A percentile compares a stretch with the other conserved stretches of the same genome.
Conservation (phyloP, 2,888 invertebrate genomes). For the Dysmachus trigonus region DNA sequence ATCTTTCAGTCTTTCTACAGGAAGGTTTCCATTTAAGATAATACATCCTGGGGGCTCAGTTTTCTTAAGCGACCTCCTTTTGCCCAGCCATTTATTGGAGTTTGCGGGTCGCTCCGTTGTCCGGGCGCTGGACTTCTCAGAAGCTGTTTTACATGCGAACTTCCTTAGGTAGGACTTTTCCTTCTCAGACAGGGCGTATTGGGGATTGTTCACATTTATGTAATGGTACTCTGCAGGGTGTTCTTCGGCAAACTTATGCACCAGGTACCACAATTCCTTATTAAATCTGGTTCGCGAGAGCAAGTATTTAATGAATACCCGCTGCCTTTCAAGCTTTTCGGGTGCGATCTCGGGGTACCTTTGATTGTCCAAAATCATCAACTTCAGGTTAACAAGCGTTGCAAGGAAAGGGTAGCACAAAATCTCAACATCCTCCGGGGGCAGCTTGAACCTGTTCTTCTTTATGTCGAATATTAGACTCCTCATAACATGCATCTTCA, state of each 20-base stretch:
- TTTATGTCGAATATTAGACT: constrained; percentile 6
- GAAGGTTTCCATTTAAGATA: neutral
- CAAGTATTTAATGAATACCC: neutral
- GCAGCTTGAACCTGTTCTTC: neutral
- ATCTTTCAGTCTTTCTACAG: neutral
- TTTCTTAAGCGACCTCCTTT: neutral
- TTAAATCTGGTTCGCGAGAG: neutral
- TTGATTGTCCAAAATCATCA: neutral
- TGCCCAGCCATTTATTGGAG: neutral
- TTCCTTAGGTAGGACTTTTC: neutral
- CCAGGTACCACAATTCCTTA: neutral
- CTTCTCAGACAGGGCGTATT: neutral
- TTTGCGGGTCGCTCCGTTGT: neutral
- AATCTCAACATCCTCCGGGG: neutral
- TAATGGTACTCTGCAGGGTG: neutral
- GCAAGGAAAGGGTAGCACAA: constrained; percentile 33
- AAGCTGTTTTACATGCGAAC: neutral
- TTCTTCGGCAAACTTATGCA: neutral
- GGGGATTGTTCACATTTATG: constrained; percentile 30
- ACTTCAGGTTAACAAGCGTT: neutral
- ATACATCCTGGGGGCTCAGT: neutral
- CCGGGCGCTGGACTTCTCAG: neutral
- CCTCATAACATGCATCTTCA: neutral
- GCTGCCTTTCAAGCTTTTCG: constrained; percentile 5
- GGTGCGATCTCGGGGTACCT: neutral